Conservation (phyloP, 2,888 invertebrate species). For the Choristoneura rosaceana region DNA sequence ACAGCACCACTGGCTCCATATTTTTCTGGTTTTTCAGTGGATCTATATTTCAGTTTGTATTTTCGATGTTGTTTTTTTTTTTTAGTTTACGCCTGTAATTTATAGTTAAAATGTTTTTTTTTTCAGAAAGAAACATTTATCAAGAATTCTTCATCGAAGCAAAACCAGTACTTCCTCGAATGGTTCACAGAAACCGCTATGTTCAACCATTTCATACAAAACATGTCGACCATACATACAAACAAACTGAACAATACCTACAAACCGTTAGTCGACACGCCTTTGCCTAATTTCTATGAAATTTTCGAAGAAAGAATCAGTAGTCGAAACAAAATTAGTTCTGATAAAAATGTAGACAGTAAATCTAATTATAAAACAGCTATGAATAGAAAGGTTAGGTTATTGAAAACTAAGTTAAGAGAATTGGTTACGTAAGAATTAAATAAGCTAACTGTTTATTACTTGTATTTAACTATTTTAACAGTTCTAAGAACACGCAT, state of each 20-base stretch:
- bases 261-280: constrained; percentile 67
- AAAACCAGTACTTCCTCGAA: constrained; percentile 90
- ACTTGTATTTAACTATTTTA: background rate
- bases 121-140: constrained; percentile 91
- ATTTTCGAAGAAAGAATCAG: constrained; percentile 69
- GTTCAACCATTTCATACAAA: constrained; percentile 91
- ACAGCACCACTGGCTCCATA: no score
- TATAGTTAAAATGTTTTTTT: background rate
- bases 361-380: constrained; percentile 74
- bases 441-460: background rate
- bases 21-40: no score
- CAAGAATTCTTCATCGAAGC: constrained; percentile 86
- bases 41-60: no score
- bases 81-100: no score
- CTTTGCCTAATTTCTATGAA: constrained; percentile 76
- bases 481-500: background rate
- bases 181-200: constrained; percentile 96
- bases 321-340: constrained; percentile 52
- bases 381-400: constrained; percentile 73
- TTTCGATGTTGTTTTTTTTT: no score
- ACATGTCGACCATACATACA: constrained; percentile 65
- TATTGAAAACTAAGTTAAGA: constrained; percentile 73
- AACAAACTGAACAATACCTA: constrained; percentile 46
- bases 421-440: constrained; percentile 69
- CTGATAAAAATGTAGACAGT: constrained; percentile 54